phyloP scores from a whole-genome alignment of 2,888 invertebrate species.

The Lamellibrachia columna region DNA sequence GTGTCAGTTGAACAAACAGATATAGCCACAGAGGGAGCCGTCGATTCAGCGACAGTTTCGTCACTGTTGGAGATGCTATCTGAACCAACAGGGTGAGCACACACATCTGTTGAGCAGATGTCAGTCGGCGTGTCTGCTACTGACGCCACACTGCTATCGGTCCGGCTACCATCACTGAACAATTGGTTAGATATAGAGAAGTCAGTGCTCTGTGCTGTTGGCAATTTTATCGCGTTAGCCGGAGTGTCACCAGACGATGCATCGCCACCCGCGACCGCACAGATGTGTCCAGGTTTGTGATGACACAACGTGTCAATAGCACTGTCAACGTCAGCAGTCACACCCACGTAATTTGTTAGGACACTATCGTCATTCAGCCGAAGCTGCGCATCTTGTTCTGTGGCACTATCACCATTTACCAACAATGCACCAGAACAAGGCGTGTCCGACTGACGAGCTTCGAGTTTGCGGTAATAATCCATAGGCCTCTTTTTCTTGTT shows the following conservation, averaged over 20 bases:
- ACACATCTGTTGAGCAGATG: background rate
- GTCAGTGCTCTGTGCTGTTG: background rate
- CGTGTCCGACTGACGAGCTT: background rate
- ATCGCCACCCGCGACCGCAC: background rate
- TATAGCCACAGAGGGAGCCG: background rate
- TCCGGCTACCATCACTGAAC: background rate
- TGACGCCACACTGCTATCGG: background rate
- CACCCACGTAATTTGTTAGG: background rate
- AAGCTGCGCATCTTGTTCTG: background rate
- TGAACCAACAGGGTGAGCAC: background rate
- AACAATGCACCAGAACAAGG: background rate
- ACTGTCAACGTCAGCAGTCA: background rate
- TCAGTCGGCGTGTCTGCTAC: background rate
- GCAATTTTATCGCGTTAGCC: background rate
- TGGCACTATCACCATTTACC: background rate
- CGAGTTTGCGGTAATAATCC: slow-evolving; percentile 32
- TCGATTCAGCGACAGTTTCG: background rate
- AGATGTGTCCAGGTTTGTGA: background rate
- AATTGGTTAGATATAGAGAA: slow-evolving; percentile 1
- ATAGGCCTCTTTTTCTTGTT: slow-evolving; percentile 38
- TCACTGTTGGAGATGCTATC: background rate
- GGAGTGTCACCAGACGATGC: background rate
- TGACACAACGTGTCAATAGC: background rate
- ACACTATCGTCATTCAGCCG: background rate
- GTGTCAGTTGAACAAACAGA: background rate